These are phyloP conservation scores for Chouioia cunea DNA, from an alignment of 2,888 invertebrate species.

Conservation along the genomic window DNA sequence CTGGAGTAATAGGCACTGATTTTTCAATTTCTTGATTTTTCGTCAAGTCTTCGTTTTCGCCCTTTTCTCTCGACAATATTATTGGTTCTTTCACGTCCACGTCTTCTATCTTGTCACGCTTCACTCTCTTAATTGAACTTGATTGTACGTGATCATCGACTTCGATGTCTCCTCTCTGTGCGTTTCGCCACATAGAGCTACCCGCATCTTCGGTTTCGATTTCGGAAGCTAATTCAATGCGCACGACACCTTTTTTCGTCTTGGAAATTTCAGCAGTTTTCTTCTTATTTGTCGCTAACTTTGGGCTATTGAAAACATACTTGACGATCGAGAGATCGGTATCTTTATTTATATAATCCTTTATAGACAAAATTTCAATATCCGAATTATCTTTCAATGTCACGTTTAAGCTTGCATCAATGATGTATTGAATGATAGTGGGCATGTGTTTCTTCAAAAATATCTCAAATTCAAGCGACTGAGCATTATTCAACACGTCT, in stretches of 20 bases:
- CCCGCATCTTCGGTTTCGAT: slow-evolving; percentile 24
- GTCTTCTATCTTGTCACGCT: slow-evolving; percentile 33
- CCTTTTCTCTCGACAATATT: background rate
- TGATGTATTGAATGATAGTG: slow-evolving; percentile 30
- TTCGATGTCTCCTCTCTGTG: slow-evolving; percentile 16
- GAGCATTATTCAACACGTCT: background rate
- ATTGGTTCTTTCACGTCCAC: slow-evolving; percentile 21
- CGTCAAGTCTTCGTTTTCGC: slow-evolving; percentile 8
- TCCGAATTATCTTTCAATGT: slow-evolving; percentile 17
- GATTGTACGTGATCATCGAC: slow-evolving; percentile 22
- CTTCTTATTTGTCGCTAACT: slow-evolving; percentile 2
- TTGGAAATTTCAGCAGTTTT: slow-evolving; percentile 26
- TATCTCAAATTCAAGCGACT: slow-evolving; percentile 38
- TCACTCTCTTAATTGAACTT: background rate
- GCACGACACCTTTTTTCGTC: slow-evolving; percentile 34
- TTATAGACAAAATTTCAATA: slow-evolving; percentile 34
- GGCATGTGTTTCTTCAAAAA: slow-evolving; percentile 43
- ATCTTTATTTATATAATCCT: slow-evolving; percentile 21
- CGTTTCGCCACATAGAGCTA: background rate
- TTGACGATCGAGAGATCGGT: background rate
- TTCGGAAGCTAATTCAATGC: slow-evolving; percentile 31
- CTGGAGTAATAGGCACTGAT: slow-evolving; percentile 40
- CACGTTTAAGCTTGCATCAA: slow-evolving; percentile 4
- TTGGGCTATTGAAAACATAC: too few relatives aligned
- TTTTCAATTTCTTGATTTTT: slow-evolving; percentile 16